phyloP scores from a whole-genome alignment of 92 coral and sea anemone genomes.

The Umimayanthus kanabou region DNA sequence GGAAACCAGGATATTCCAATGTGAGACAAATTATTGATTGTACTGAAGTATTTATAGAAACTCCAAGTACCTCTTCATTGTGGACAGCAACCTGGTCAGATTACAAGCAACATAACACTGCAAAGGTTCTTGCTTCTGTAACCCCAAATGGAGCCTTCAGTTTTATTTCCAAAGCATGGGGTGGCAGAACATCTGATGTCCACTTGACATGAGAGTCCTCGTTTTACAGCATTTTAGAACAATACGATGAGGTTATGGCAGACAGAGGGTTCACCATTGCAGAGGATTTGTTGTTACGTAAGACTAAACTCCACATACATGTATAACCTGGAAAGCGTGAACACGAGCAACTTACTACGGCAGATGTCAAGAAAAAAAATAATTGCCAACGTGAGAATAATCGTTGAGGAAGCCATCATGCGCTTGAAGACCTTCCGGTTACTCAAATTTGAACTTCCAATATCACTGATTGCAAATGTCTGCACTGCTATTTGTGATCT shows the following conservation, averaged over 20 bases:
- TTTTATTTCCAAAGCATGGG: constrained; percentile 51
- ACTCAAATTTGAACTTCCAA: no score
- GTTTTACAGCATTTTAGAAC: constrained; percentile 44
- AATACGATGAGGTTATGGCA: constrained; percentile 43
- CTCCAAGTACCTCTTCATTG: constrained; percentile 35
- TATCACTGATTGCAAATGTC: no score
- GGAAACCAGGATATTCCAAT: constrained; percentile 52
- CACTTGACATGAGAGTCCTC: constrained; percentile 40
- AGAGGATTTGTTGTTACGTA: background rate
- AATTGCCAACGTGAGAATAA: background rate
- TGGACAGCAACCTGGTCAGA: constrained; percentile 68
- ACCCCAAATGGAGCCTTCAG: constrained; percentile 55
- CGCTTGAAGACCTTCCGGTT: no score
- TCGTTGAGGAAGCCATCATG: no score
- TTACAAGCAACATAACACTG: constrained; percentile 58
- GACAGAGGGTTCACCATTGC: constrained; percentile 34
- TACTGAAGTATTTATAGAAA: constrained; percentile 61
- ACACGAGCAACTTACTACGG: no score
- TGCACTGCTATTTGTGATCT: no score
- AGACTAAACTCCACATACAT: no score
- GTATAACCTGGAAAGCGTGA: no score
- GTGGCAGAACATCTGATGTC: constrained; percentile 56
- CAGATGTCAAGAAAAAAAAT: no score
- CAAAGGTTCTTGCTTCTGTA: constrained; percentile 51
- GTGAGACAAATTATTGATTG: constrained; percentile 58